These are phyloP conservation scores for Leptinotarsa tumamoca DNA, from an alignment of 2,888 invertebrate species.

Conservation along the genomic window DNA sequence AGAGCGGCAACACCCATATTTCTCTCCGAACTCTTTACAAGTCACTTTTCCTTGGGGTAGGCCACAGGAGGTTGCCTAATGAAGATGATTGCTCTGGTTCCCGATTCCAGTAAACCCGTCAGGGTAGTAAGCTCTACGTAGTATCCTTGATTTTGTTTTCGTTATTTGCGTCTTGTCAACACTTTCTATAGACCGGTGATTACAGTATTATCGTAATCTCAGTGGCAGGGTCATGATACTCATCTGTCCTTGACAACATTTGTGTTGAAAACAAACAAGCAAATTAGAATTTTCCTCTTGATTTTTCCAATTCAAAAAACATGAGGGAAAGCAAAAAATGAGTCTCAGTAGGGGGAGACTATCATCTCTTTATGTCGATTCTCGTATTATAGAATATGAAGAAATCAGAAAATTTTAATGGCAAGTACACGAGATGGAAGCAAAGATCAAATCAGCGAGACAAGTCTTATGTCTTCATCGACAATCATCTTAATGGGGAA, in stretches of 20 bases:
- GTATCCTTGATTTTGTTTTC: neutral
- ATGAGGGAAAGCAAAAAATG: too few species aligned
- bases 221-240: neutral
- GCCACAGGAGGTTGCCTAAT: conserved; percentile 5
- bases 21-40: neutral
- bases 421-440: too few species aligned
- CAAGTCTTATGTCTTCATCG: too few species aligned
- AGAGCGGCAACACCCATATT: neutral
- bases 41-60: conserved; percentile 12
- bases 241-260: neutral
- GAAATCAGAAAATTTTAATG: too few species aligned
- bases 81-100: neutral
- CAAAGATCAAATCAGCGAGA: too few species aligned
- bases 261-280: neutral
- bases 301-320: too few species aligned
- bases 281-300: too few species aligned
- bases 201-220: conserved; percentile 1
- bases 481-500: too few species aligned
- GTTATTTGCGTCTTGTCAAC: neutral
- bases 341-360: too few species aligned
- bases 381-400: too few species aligned
- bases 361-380: too few species aligned
- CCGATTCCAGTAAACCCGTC: neutral
- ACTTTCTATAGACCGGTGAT: neutral
- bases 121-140: neutral